Conservation (phyloP, 2,888 invertebrate genomes). For the Brenthis hecate region DNA sequence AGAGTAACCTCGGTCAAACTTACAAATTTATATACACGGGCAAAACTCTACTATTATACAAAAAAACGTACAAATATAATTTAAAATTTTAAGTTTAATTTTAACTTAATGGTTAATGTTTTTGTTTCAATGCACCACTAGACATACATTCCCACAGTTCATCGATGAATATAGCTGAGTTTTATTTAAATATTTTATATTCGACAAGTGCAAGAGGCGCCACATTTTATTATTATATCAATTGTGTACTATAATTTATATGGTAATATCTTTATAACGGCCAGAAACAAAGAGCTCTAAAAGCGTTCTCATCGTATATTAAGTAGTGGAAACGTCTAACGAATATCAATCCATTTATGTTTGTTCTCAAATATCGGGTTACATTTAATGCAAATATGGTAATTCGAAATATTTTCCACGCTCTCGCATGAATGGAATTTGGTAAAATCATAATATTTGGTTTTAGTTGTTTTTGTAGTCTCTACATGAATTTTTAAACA, state of each 20-base stretch:
- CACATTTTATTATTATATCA: conserved; percentile 10
- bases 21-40: no score
- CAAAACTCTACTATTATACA: no score
- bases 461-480: no score
- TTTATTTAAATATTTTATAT: neutral
- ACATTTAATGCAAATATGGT: conserved; percentile 8
- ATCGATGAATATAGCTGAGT: neutral
- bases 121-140: no score
- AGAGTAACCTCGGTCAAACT: no score
- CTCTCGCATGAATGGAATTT: no score
- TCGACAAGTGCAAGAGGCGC: neutral
- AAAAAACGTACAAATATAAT: no score
- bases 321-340: conserved; percentile 1
- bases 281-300: conserved; percentile 14
- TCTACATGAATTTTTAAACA: no score
- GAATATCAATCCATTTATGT: conserved; percentile 14
- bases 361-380: conserved; percentile 20
- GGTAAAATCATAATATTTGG: no score
- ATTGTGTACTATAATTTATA: conserved; percentile 13
- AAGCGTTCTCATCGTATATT: conserved; percentile 22
- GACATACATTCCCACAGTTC: neutral
- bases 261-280: conserved; percentile 17
- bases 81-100: no score
- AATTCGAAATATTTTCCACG: neutral
- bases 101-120: no score